These are phyloP conservation scores for Mesorhabditis spiculigera DNA, from an alignment of 2,888 invertebrate species.

Conservation along the genomic window DNA sequence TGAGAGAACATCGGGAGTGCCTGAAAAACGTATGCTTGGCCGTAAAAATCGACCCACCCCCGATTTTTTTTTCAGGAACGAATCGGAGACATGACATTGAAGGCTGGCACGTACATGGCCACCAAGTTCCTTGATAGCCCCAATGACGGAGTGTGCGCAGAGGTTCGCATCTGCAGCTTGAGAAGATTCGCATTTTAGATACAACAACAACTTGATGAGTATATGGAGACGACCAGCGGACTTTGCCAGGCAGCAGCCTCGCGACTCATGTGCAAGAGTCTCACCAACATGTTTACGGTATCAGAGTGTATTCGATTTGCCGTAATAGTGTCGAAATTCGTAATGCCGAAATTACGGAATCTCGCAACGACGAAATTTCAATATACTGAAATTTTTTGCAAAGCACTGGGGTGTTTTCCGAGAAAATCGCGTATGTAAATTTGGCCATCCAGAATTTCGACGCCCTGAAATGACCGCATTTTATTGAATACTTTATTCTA, in stretches of 20 bases:
- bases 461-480: no score
- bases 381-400: neutral
- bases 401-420: neutral
- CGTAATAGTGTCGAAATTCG: neutral
- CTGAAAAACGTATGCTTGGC: constrained; percentile 29
- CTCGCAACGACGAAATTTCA: neutral
- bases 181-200: constrained; percentile 14
- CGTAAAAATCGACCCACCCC: neutral
- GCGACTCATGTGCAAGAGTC: constrained; percentile 52
- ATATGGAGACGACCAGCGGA: constrained; percentile 50
- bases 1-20: constrained; percentile 49
- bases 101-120: constrained; percentile 55
- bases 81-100: constrained; percentile 57
- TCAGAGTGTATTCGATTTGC: neutral
- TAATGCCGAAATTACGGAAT: neutral
- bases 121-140: constrained; percentile 53
- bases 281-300: constrained; percentile 54
- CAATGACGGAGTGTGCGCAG: constrained; percentile 47
- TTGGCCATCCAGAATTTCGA: no score
- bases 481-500: no score
- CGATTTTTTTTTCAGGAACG: constrained; percentile 35
- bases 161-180: constrained; percentile 16
- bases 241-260: constrained; percentile 52
- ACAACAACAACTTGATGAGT: constrained; percentile 48
- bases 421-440: neutral